Conservation (phyloP, 2,888 invertebrate genomes). For the Hemistola chrysoprasaria region DNA sequence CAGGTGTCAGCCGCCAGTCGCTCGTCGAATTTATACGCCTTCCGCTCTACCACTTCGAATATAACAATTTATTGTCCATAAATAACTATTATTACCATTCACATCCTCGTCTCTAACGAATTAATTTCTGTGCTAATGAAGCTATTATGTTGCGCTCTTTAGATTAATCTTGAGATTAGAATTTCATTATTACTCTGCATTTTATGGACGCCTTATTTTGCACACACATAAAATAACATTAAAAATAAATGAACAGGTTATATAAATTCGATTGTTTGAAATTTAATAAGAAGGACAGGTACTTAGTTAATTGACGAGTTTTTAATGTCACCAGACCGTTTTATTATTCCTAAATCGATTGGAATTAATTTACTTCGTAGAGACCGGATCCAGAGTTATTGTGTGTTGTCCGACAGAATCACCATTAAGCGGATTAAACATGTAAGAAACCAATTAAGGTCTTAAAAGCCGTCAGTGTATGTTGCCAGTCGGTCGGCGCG, state of each 20-base stretch:
- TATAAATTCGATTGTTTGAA: too few species aligned
- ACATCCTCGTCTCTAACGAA: constrained; percentile 46
- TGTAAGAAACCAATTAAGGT: constrained; percentile 71
- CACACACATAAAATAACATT: neutral
- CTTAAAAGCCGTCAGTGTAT: constrained; percentile 61
- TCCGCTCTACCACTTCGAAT: constrained; percentile 69
- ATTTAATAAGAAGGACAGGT: too few species aligned
- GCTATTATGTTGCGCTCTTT: constrained; percentile 52
- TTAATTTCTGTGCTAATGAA: constrained; percentile 53
- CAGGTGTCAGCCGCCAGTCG: constrained; percentile 77
- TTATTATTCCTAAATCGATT: constrained; percentile 58
- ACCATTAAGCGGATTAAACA: constrained; percentile 67
- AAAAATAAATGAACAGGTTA: too few species aligned
- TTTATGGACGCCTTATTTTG: neutral
- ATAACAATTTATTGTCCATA: constrained; percentile 74
- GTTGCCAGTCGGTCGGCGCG: constrained; percentile 41
- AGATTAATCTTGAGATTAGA: too few species aligned
- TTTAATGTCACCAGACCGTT: too few species aligned
- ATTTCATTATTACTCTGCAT: too few species aligned
- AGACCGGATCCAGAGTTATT: constrained; percentile 57
- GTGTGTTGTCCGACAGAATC: constrained; percentile 57
- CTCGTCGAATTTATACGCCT: constrained; percentile 76
- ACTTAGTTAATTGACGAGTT: too few species aligned
- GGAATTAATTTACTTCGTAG: constrained; percentile 43
- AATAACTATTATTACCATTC: constrained; percentile 69